Evolutionary conservation across 2,113 vertebrate species (phyloP).

Genomic region (Leptobrachium ailaonicum): DNA sequence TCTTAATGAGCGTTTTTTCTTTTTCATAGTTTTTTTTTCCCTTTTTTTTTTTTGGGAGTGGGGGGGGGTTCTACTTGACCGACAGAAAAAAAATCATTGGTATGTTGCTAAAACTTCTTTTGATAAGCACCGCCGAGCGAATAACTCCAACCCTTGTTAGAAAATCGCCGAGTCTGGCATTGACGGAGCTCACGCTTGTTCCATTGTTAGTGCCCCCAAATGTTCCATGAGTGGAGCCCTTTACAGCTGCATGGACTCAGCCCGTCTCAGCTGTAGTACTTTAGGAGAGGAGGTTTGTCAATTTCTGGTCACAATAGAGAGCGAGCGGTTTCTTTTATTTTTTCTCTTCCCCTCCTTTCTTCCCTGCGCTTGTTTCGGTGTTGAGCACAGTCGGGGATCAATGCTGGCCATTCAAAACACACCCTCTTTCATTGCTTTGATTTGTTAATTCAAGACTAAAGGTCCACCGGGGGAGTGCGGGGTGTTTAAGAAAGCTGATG

Average conservation of each 20-base stretch:
- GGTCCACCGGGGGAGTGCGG: slow-evolving; percentile 76
- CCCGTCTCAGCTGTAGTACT: slow-evolving; percentile 80
- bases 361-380: slow-evolving; percentile 76
- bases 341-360: slow-evolving; percentile 19
- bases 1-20: slow-evolving; percentile 75
- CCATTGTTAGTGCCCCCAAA: slow-evolving; percentile 69
- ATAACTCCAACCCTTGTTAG: slow-evolving; percentile 86
- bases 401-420: slow-evolving; percentile 79
- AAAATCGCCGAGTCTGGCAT: slow-evolving; percentile 79
- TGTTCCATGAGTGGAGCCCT: slow-evolving; percentile 74
- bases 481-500: slow-evolving; percentile 80
- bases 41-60: not conserved
- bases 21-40: slow-evolving; percentile 61
- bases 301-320: slow-evolving; percentile 79
- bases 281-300: slow-evolving; percentile 79
- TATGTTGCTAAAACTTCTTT: slow-evolving; percentile 82
- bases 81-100: slow-evolving; percentile 77
- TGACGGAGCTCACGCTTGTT: slow-evolving; percentile 80
- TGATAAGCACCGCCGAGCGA: slow-evolving; percentile 71
- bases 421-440: slow-evolving; percentile 81
- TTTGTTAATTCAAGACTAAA: slow-evolving; percentile 87
- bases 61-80: not conserved
- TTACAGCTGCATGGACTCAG: slow-evolving; percentile 78
- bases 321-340: slow-evolving; percentile 52
- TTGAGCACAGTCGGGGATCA: slow-evolving; percentile 78